Conservation (phyloP, 2,797 vertebrate species). For the Mus spretus region DNA sequence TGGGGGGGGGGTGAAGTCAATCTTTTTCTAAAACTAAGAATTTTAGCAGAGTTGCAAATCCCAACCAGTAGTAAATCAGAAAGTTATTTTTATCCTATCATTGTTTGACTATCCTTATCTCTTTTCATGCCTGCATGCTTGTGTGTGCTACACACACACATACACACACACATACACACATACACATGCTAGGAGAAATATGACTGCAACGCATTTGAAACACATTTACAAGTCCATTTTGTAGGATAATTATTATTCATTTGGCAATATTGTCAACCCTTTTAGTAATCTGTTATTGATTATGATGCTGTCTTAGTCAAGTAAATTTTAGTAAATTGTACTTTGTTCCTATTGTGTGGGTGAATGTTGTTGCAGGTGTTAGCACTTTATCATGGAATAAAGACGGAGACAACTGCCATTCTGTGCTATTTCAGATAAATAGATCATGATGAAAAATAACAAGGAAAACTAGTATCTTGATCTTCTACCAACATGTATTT, state of each 20-base stretch:
- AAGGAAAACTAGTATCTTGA: neutral
- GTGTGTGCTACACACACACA: neutral
- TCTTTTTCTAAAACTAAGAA: conserved; percentile 37
- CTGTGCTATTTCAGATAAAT: neutral
- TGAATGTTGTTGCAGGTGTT: neutral
- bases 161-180: neutral
- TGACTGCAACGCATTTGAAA: conserved; percentile 18
- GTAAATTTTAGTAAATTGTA: conserved; percentile 19
- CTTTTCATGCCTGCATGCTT: neutral
- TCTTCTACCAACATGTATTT: neutral
- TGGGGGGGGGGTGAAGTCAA: neutral
- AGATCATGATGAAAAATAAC: neutral
- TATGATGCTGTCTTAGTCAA: conserved; percentile 13
- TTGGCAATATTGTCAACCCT: conserved; percentile 1
- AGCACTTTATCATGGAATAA: conserved; percentile 21
- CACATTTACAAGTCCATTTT: neutral
- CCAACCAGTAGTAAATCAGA: conserved; percentile 26
- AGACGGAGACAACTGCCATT: neutral
- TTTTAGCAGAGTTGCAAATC: conserved; percentile 37
- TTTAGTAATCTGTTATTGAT: conserved; percentile 49
- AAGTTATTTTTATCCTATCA: neutral
- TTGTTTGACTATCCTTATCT: neutral
- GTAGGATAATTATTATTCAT: neutral
- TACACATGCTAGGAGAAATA: neutral
- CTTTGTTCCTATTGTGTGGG: neutral